Base-by-base conservation (phyloP, 2,888 invertebrate genomes). In the Amiota mariae region DNA sequence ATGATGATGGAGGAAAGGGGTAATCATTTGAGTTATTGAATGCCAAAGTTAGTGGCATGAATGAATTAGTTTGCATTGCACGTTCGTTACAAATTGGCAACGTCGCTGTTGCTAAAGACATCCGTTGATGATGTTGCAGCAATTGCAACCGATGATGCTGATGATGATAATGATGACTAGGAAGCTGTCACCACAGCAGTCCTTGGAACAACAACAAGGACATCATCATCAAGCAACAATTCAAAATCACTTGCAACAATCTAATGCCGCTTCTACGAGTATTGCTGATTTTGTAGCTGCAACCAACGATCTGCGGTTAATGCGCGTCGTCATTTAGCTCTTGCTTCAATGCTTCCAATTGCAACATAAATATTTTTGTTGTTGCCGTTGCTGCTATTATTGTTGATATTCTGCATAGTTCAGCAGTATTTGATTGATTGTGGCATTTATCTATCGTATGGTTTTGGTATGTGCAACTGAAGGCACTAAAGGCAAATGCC, bases 161-260 rank as follows among this genome's bases (percentile, higher is more conserved):
- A 59, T 59, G 11, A 1, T 36, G 36, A 36, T 36, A 6, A 36
- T 36, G 36, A 36, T 36, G 36, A 36, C 36, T 2, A 36, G 36
- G 8, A 36, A 36, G 36, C 36, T 36, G 36, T 4, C 15, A 59
- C 59, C 15, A n/a, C n/a, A n/a, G 20, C 59, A 59, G 18, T 1
- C 24, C 24, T 24, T 24, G 24, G 2, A 24, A 24, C 24, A 24
- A 24, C 24, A 11, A 59, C 59, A 59, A 59, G 11, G 12, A 18
- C 59, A 51, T 8, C 46, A 15, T 36, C 46, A 36, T 46, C 36
- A 11, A 63, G 24, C 63, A 20, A 20, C 66, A 20, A 49, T n/a
- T 67, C 49, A 67, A 67, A 67, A 67, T 67, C 18, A 67, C 66
- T 67, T 67, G 66, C 51, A 67, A 67, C 49, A 48, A 67, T 67